phyloP scores from a whole-genome alignment of 2,888 invertebrate genomes.

The Dasypolia templi region DNA sequence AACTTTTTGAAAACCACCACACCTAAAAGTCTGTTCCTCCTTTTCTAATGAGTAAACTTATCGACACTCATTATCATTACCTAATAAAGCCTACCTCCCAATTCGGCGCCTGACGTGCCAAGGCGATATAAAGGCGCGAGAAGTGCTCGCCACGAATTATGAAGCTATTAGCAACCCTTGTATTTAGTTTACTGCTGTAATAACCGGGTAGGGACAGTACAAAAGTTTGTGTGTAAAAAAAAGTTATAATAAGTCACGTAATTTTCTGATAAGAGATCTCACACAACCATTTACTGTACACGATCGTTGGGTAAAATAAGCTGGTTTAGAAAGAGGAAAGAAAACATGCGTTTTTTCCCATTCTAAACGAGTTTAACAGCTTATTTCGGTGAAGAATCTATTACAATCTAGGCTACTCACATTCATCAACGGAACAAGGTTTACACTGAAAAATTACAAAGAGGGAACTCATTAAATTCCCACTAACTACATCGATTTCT shows the following conservation, averaged over 20 bases:
- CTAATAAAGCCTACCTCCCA: constrained; percentile 4
- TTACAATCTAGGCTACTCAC: neutral
- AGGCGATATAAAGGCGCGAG: constrained; percentile 46
- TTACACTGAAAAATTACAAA: neutral
- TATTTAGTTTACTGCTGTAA: constrained; percentile 57
- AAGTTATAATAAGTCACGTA: constrained; percentile 18
- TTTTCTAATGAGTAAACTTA: constrained; percentile 32
- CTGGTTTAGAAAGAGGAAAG: too few relatives aligned
- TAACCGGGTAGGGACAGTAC: constrained; percentile 40
- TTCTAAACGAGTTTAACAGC: too few relatives aligned
- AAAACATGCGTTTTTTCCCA: neutral
- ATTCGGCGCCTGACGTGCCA: constrained; percentile 55
- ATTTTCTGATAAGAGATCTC: constrained; percentile 40
- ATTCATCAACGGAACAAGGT: neutral
- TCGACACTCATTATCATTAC: constrained; percentile 26
- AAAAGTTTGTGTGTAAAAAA: constrained; percentile 26
- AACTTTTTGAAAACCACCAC: neutral
- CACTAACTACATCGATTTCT: neutral
- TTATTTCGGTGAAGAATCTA: neutral
- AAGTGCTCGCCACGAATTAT: constrained; percentile 60
- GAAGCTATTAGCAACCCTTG: constrained; percentile 61
- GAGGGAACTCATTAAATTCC: neutral
- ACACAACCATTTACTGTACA: neutral
- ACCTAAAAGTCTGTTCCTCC: neutral
- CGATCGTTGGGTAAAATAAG: neutral